These are phyloP conservation scores for Eristalis intricaria DNA, from an alignment of 2,888 invertebrate species.

Conservation along the genomic window DNA sequence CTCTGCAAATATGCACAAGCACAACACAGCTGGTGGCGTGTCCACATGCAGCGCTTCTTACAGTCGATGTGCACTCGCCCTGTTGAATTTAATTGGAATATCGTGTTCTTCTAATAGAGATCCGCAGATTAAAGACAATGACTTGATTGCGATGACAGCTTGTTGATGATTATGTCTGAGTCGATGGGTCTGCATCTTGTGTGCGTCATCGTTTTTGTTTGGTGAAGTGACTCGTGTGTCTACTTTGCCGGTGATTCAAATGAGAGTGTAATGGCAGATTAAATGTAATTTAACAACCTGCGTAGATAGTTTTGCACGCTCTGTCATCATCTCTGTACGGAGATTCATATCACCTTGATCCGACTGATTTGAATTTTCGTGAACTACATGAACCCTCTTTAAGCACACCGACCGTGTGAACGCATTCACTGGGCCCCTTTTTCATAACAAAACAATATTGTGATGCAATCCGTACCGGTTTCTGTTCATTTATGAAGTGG, in stretches of 20 bases:
- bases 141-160: slow-evolving; percentile 11
- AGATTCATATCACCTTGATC: no score
- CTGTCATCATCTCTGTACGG: no score
- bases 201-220: no score
- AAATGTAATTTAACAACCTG: no score
- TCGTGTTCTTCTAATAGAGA: slow-evolving; percentile 15
- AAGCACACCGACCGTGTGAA: not conserved
- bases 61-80: slow-evolving; percentile 1
- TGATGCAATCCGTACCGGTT: not conserved
- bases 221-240: no score
- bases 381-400: not conserved
- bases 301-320: no score
- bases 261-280: no score
- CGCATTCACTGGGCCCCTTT: not conserved
- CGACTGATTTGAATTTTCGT: no score
- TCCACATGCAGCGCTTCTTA: not conserved
- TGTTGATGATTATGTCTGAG: not conserved
- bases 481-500: not conserved
- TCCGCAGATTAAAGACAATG: slow-evolving; percentile 14
- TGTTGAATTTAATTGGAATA: slow-evolving; percentile 35
- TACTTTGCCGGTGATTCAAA: no score
- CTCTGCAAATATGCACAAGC: not conserved
- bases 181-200: not conserved
- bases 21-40: slow-evolving; percentile 6
- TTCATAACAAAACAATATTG: not conserved